Base-by-base conservation (phyloP, 2,888 invertebrate species). In the Tenthredo livida region DNA sequence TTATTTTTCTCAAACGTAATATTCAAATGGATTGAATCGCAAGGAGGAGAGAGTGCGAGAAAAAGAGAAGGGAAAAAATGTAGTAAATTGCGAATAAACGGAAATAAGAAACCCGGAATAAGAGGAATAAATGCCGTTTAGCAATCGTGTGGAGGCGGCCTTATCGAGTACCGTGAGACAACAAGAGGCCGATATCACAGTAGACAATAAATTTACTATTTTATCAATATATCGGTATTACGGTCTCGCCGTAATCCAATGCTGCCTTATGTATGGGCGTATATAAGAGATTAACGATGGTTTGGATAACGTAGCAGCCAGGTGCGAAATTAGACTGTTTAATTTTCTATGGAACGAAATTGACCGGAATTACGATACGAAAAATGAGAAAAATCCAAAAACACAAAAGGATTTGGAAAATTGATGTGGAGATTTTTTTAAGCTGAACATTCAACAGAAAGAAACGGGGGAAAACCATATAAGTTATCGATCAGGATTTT, bases 131-230 rank as follows among this genome's bases (percentile, higher is more conserved):
- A 61, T 65, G 21, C 21, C 25, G 61, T 61, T 61, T 4, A n/a
- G n/a, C 70, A 37, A 70, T 37, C 70, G 70, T 37, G 70, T 1
- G 3, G 17, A 70, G 15, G 33, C 33, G 37, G 70, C 37, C 37
- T 37, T 37, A 67, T 67, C 67, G 67, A 17, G 15, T 67, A 67
- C 15, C 29, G 25, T 33, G 67, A 15, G 67, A 29, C 67, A 67
- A 43, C 43, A 43, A 73, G 40, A 73, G 73, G 25, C 21, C 73
- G 73, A 43, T 73, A 73, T 43, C 73, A 43, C 43, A 4, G 67
- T 67, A 21, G 73, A 73, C 43, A 73, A 73, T 73, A 73, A 73
- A 73, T 73, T 73, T 1, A 73, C 73, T 73, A 29, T 40, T 43
- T 73, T 73, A 43, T 73, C 73, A 73, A 73, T 73, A 73, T 43